Base-by-base conservation (phyloP, 2,797 vertebrate genomes). In the Gallinago solitaria region DNA sequence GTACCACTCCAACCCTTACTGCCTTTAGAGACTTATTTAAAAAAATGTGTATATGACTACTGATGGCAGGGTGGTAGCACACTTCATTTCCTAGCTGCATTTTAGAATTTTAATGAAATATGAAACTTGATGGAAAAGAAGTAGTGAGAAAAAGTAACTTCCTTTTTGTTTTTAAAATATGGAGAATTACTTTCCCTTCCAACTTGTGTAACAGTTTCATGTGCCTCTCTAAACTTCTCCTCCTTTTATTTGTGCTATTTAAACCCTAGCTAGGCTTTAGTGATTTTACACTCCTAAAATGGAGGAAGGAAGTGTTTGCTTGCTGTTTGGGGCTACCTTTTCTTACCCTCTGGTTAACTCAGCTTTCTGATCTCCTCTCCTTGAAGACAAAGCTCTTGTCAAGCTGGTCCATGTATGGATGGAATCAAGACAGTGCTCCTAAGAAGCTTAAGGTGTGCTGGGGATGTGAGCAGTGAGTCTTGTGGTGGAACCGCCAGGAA, bases 221-320 rank as follows among this genome's bases (percentile, higher is more conserved):
- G 5, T 50, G 8, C 20, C 35, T 7, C 25, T 86, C 45, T 73
- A 27, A 86, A 69, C 21, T 53, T 87, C 45, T 61, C 54, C 37
- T 73, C 24, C 20, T 90, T 88, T 91, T 48, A 25, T 35, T 78
- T 48, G 27, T 2, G 5, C 16, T 56, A 3, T 25, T 71, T 32
- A 73, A 65, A 43, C 0, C 0, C 30, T 85, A 78, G 45, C 50
- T 39, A 39, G 48, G 15, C 9, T 82, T 32, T 68, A 35, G 53
- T 67, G 37, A 70, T 56, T 87, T 89, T 83, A 39, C 21, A 24
- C 56, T 63, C 74, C 50, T 8, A 9, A 90, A 95, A 95, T 82
- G 70, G 85, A 94, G 64, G 87, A 64, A 94, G 89, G 75, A 90
- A 92, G 32, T 6, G 45, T 87, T 79, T 74, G n/a, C 25, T 61